phyloP scores from a whole-genome alignment of 2,113 vertebrate genomes.

The Dicrurus megarhynchus region DNA sequence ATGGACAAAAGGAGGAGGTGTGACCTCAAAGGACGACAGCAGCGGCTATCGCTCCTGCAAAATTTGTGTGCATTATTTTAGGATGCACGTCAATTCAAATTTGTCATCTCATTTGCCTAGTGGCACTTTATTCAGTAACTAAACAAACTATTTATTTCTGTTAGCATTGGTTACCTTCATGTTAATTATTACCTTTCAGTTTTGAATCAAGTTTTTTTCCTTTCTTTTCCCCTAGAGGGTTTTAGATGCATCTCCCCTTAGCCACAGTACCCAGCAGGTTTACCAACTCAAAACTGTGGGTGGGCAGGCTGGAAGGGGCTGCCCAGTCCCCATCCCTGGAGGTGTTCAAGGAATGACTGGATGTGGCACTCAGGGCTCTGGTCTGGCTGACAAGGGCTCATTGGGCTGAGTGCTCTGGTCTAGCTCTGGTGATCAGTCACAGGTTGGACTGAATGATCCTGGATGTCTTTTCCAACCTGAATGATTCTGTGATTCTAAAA shows the following conservation, averaged over 20 bases:
- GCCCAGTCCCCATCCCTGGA: not conserved
- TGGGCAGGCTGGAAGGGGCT: not conserved
- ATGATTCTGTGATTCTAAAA: not conserved
- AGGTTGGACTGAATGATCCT: not conserved
- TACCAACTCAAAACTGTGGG: not conserved
- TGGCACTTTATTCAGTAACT: not conserved
- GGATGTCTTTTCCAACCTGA: not conserved
- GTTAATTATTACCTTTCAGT: not conserved
- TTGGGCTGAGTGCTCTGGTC: not conserved
- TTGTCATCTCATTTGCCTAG: not conserved
- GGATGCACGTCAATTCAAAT: constrained; percentile 6
- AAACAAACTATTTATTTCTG: not conserved
- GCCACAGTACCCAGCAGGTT: not conserved
- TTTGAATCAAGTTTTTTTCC: not conserved
- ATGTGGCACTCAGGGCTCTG: not conserved
- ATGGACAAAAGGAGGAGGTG: not conserved
- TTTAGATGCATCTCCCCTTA: not conserved
- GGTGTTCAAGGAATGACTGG: not conserved
- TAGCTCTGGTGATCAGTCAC: not conserved
- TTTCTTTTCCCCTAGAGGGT: not conserved
- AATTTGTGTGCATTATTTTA: not conserved
- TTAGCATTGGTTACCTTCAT: not conserved
- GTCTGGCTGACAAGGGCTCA: not conserved
- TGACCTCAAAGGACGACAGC: not conserved
- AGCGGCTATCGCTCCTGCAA: not conserved